phyloP scores from a whole-genome alignment of 92 coral and sea anemone species.

The Bergia puertoricense region DNA sequence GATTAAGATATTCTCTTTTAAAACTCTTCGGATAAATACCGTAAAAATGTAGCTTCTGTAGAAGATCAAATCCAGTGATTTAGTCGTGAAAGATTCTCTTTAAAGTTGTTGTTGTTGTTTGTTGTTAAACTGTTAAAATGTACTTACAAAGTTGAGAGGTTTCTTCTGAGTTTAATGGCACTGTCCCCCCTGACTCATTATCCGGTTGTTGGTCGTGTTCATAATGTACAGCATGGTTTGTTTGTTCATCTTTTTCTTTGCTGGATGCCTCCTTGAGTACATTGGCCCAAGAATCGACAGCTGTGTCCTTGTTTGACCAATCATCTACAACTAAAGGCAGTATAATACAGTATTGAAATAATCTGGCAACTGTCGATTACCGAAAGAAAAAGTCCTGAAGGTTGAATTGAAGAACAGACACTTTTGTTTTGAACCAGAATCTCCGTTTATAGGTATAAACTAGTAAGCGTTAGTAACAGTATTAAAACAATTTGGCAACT shows the following conservation, averaged over 20 bases:
- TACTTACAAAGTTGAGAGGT: not conserved
- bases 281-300: constrained; percentile 4
- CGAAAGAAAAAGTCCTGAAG: no score
- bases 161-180: not conserved
- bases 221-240: not conserved
- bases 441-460: no score
- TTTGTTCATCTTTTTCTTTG: not conserved
- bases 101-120: not conserved
- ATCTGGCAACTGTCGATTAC: no score
- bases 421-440: no score
- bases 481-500: no score
- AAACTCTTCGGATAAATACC: no score
- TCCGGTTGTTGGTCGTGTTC: not conserved
- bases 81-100: no score
- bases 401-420: no score
- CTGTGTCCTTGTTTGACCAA: not conserved
- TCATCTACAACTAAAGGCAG: not conserved
- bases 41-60: no score
- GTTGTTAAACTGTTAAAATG: not conserved
- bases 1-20: no score
- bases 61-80: no score
- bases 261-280: not conserved
- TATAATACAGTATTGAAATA: not conserved
- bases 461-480: not conserved
- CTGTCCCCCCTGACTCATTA: not conserved